Conservation (phyloP, 1,140 invertebrate genomes). For the Patella vulgata region DNA sequence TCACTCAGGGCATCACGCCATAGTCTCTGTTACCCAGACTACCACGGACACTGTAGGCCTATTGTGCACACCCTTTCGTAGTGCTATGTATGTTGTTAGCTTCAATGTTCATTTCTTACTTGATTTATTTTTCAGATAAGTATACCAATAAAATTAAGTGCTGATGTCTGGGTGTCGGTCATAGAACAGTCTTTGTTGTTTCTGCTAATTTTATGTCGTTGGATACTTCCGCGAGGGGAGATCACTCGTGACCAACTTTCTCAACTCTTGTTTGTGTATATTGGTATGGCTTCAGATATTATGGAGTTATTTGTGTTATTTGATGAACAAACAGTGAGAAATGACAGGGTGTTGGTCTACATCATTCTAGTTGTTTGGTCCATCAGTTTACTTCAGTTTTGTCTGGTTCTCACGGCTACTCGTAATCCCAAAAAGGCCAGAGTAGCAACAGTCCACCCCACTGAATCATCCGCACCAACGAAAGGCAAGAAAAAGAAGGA, state of each 20-base stretch:
- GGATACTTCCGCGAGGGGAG: conserved; percentile 83
- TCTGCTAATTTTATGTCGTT: conserved; percentile 85
- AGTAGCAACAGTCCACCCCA: neutral
- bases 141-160: conserved; percentile 25
- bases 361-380: conserved; percentile 67
- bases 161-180: conserved; percentile 33
- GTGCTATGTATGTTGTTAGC: too few species aligned
- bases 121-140: conserved; percentile 22
- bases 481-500: conserved; percentile 17
- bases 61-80: too few species aligned
- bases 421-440: conserved; percentile 12
- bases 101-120: too few species aligned
- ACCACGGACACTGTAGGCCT: too few species aligned
- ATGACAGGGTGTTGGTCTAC: conserved; percentile 35
- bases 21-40: too few species aligned
- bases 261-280: conserved; percentile 81
- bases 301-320: conserved; percentile 96
- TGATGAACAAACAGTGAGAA: conserved; percentile 56
- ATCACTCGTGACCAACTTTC: conserved; percentile 89
- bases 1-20: too few species aligned
- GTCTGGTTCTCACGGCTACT: conserved; percentile 43
- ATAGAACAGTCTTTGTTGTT: conserved; percentile 90
- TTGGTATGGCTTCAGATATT: conserved; percentile 87
- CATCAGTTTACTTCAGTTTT: conserved; percentile 83
- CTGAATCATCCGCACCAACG: neutral